These are phyloP conservation scores for Drosophila sp. DNA, from an alignment of 1,140 invertebrate genomes.

Conservation along the genomic window DNA sequence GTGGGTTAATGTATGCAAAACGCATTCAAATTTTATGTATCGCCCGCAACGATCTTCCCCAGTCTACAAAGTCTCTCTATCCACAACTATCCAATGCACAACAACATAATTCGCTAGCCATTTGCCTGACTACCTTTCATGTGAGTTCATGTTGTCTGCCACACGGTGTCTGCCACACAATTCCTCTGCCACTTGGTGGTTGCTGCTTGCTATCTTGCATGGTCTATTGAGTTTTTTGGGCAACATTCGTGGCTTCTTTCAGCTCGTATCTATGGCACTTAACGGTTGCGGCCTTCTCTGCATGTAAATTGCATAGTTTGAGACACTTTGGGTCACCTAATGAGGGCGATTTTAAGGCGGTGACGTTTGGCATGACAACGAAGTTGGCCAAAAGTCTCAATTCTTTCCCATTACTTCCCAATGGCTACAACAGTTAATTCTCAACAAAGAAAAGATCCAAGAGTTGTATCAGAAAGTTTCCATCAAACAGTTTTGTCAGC, in stretches of 20 bases:
- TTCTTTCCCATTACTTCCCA: neutral
- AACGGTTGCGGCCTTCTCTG: constrained; percentile 58
- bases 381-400: constrained; percentile 29
- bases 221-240: constrained; percentile 73
- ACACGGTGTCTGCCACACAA: neutral
- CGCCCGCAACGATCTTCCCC: constrained; percentile 70
- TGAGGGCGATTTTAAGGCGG: constrained; percentile 59
- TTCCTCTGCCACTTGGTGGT: constrained; percentile 20
- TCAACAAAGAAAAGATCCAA: neutral
- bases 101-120: constrained; percentile 76
- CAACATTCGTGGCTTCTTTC: constrained; percentile 30
- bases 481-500: too few relatives aligned
- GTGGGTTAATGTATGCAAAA: constrained; percentile 83
- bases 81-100: neutral
- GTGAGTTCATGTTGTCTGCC: constrained; percentile 24
- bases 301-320: constrained; percentile 81
- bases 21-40: constrained; percentile 83
- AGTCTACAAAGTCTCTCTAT: constrained; percentile 2
- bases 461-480: neutral
- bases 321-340: constrained; percentile 80
- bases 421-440: neutral
- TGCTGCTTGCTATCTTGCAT: constrained; percentile 68
- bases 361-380: constrained; percentile 60
- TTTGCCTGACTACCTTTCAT: constrained; percentile 51
- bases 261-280: constrained; percentile 45